Percentiles rank a stretch among this genome's conserved stretches.
Conservation (phyloP, 1,140 invertebrate genomes). For the Cydia strobilella region DNA sequence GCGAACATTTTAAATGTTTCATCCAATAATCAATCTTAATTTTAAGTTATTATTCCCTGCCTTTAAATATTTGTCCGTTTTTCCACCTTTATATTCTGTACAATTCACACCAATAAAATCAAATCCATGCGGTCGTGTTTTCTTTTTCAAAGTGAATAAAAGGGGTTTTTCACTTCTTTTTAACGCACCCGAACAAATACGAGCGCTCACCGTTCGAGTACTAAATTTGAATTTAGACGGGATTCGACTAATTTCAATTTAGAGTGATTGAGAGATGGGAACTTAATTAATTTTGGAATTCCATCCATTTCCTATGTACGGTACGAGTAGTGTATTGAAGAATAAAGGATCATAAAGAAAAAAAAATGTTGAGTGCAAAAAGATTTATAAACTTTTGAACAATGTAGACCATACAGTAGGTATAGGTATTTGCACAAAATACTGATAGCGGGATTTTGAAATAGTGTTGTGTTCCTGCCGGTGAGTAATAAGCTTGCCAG, state of each 20-base stretch:
- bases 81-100: neutral
- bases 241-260: conserved; percentile 32
- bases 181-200: conserved; percentile 18
- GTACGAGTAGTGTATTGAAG: neutral
- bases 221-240: conserved; percentile 29
- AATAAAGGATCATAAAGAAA: neutral
- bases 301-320: neutral
- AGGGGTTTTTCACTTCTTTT: conserved; percentile 7
- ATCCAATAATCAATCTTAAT: too few relatives aligned
- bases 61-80: neutral
- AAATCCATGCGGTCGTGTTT: neutral
- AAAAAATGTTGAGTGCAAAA: neutral
- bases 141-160: conserved; percentile 1
- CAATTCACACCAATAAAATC: neutral
- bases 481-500: too few relatives aligned
- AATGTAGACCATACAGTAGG: too few relatives aligned
- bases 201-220: neutral
- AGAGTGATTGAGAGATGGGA: conserved; percentile 6
- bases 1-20: too few relatives aligned
- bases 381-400: too few relatives aligned
- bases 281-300: conserved; percentile 25
- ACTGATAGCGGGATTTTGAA: too few relatives aligned
- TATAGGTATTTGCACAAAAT: too few relatives aligned
- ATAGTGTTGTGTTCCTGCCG: too few relatives aligned
- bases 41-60: too few relatives aligned